Evolutionary conservation across 1,140 invertebrate genomes (phyloP).

Genomic region (Mizuhopecten yessoensis): DNA sequence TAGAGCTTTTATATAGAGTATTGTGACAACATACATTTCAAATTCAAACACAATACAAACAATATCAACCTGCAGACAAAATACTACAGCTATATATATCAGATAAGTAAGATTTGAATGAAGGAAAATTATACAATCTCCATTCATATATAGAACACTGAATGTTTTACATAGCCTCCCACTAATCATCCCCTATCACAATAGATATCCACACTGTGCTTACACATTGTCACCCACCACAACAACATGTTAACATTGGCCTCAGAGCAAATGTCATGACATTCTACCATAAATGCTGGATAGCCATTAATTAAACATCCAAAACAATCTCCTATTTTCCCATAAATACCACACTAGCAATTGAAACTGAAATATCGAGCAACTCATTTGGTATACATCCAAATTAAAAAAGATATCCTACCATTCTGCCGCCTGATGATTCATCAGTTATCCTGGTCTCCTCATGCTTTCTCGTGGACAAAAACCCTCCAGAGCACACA

Average conservation of each 20-base stretch:
- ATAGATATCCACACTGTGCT: background rate
- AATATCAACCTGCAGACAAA: background rate
- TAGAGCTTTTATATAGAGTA: too few species aligned
- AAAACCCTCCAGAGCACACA: background rate
- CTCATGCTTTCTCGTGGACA: conserved; percentile 5
- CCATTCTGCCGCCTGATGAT: background rate
- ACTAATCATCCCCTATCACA: background rate
- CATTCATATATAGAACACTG: background rate
- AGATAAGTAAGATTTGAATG: background rate
- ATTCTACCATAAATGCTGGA: background rate
- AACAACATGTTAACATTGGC: background rate
- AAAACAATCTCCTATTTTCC: background rate
- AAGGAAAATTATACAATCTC: background rate
- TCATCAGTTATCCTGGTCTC: background rate
- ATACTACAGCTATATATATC: background rate
- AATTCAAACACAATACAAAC: too few species aligned
- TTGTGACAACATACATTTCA: too few species aligned
- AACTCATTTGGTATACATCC: background rate
- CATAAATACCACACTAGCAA: background rate
- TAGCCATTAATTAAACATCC: conserved; percentile 1
- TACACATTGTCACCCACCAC: background rate
- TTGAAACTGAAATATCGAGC: background rate
- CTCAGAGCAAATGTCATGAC: background rate
- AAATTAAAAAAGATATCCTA: background rate
- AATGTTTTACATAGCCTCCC: background rate